Percentiles rank a stretch among this genome's conserved stretches.
Evolutionary conservation across 2,797 vertebrate genomes (phyloP).

Genomic region (Gymnothorax reevesii): DNA sequence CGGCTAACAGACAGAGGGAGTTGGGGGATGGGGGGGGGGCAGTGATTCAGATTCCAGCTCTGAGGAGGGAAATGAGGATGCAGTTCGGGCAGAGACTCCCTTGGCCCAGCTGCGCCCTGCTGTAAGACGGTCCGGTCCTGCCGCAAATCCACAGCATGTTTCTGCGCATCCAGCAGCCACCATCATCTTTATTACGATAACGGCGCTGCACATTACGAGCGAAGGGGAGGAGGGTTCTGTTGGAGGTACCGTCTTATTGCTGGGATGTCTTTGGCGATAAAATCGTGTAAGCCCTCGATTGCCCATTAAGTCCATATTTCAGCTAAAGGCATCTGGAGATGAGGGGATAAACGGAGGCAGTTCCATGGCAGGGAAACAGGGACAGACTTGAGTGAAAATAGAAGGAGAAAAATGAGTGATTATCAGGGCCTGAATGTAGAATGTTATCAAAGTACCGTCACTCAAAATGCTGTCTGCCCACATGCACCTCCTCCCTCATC

Average conservation of each 20-base stretch:
- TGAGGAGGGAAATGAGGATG: conserved; percentile 6
- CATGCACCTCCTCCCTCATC: not conserved
- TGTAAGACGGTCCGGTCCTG: not conserved
- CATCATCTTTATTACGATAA: conserved; percentile 1
- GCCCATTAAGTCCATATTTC: not conserved
- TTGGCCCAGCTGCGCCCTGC: not conserved
- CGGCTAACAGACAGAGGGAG: conserved; percentile 35
- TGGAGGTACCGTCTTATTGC: not conserved
- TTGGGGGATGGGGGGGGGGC: not conserved
- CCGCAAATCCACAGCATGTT: conserved; percentile 13
- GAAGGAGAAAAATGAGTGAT: conserved; percentile 29
- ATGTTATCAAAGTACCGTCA: conserved; percentile 34
- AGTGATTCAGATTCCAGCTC: conserved; percentile 12
- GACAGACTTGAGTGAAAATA: conserved; percentile 23
- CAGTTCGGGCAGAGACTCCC: conserved; percentile 1
- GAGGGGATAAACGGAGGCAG: not conserved
- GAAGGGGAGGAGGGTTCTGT: not conserved
- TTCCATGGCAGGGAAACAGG: not conserved
- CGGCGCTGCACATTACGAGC: not conserved
- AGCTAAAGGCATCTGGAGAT: not conserved
- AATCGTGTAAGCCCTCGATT: not conserved
- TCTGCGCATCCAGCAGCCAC: not conserved
- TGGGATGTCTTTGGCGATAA: not conserved
- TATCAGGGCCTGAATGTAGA: conserved; percentile 33
- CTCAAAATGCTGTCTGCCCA: conserved; percentile 18